These are phyloP conservation scores for Scarus forsteni DNA, from an alignment of 2,797 vertebrate genomes.

Conservation along the genomic window DNA sequence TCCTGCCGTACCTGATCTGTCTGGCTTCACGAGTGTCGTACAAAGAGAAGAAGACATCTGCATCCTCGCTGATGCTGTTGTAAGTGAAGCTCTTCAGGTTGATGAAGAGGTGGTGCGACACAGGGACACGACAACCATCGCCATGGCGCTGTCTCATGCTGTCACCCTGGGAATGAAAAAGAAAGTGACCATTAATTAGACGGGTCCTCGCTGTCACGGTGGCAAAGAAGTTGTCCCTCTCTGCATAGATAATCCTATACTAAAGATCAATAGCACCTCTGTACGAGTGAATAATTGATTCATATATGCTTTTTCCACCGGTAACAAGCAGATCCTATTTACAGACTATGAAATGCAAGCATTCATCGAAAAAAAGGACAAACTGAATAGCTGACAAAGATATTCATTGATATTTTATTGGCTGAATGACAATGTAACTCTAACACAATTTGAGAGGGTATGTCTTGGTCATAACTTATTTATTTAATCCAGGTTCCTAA, in stretches of 20 bases:
- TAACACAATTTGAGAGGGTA: not conserved
- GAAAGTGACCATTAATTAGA: conserved; percentile 54
- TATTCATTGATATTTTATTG: not conserved
- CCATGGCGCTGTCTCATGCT: conserved; percentile 92
- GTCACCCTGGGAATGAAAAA: conserved; percentile 87
- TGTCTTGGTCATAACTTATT: no score
- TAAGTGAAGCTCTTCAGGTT: conserved; percentile 99
- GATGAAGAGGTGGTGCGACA: conserved; percentile 98
- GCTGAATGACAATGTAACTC: not conserved
- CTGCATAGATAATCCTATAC: conserved; percentile 29
- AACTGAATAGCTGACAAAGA: conserved; percentile 11
- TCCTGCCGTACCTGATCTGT: conserved; percentile 91
- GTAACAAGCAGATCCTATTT: conserved; percentile 11
- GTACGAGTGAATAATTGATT: conserved; percentile 30
- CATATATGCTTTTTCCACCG: conserved; percentile 21
- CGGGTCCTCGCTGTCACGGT: conserved; percentile 5
- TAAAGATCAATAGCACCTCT: conserved; percentile 26
- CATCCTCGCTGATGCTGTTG: conserved; percentile 98
- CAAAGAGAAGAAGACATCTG: conserved; percentile 95
- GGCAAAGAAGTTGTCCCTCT: conserved; percentile 30
- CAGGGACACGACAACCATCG: conserved; percentile 92
- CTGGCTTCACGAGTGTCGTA: conserved; percentile 97
- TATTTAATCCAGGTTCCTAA: no score
- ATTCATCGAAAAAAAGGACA: conserved; percentile 1
- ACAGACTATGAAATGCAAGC: conserved; percentile 4